Base-by-base conservation (phyloP, 2,113 vertebrate species). In the Suricata suricatta region DNA sequence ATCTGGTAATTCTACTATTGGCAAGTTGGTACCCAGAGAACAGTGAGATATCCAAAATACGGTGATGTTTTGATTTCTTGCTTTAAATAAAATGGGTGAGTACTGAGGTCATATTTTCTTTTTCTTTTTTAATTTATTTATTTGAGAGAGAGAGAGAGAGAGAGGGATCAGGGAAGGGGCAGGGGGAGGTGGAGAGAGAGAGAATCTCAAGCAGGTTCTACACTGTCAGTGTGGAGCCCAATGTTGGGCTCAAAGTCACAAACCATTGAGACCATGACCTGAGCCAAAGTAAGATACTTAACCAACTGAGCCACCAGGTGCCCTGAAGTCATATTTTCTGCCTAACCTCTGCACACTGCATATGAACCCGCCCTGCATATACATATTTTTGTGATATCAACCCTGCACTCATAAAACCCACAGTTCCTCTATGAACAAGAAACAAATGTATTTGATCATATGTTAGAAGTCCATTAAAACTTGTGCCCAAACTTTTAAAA, bases 281-380 rank as follows among this genome's bases (percentile, higher is more conserved):
- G 57, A 60, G 57, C 57, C 21, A 0, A 60, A 60, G 21, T 60
- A 23, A 19, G 21, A 23, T 60, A 21, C 57, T 60, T 23, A 60
- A 60, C 21, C 7, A 7, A 23, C 57, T 60, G 57, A 60, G 57
- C 57, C 21, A 60, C 57, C 21, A 60, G 57, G 57, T 54, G 57
- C 21, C 57, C 57, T 94, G 8, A 82, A 4, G 17, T 35, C 21
- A 14, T 63, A 64, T 12, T 91, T 94, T 71, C 12, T 19, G 44
- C 35, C 7, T 27, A 41, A 13, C 0, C 7, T 69, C 35, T 5
- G 64, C 33, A 74, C 13, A 25, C 13, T 74, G 8, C 14, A 88
- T 38, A n/a, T 0, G 7, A 64, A n/a, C 0, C 5, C 47, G 25
- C 1, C 3, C 52, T 29, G 19, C 44, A 47, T 10, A 47, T 71